These are phyloP conservation scores for Gephyroberyx darwinii DNA, from an alignment of 2,797 vertebrate species.

Conservation along the genomic window DNA sequence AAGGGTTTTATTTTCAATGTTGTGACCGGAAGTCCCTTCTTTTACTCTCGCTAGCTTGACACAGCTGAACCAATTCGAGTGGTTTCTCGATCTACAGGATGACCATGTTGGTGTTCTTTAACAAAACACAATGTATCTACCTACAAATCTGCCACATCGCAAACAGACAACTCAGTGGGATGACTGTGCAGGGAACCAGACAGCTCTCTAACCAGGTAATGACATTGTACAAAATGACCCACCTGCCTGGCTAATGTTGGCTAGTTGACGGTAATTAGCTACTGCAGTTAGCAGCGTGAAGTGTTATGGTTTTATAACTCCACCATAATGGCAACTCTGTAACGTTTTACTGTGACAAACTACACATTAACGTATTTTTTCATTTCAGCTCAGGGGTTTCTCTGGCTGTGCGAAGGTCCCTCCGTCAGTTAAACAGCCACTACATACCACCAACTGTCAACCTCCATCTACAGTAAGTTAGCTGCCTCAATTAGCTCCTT, in stretches of 20 bases:
- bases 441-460: neutral
- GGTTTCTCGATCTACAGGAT: too few relatives aligned
- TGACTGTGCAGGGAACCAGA: neutral
- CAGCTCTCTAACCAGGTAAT: slow-evolving; percentile 36
- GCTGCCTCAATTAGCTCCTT: too few relatives aligned
- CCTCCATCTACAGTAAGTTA: slow-evolving; percentile 14
- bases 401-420: neutral
- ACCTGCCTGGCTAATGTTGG: too few relatives aligned
- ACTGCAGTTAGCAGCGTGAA: neutral
- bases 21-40: too few relatives aligned
- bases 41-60: neutral
- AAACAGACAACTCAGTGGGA: neutral
- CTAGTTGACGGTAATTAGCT: neutral
- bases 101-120: neutral
- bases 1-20: too few relatives aligned
- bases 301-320: neutral
- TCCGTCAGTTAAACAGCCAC: neutral
- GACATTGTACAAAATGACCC: too few relatives aligned
- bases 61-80: too few relatives aligned
- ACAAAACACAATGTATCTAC: neutral
- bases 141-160: neutral
- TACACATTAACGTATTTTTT: neutral
- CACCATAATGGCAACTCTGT: too few relatives aligned
- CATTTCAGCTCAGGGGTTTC: slow-evolving; percentile 31
- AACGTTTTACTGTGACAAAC: too few relatives aligned